Evolutionary conservation across 2,888 invertebrate species (phyloP).

Genomic region (Agrilus mali): DNA sequence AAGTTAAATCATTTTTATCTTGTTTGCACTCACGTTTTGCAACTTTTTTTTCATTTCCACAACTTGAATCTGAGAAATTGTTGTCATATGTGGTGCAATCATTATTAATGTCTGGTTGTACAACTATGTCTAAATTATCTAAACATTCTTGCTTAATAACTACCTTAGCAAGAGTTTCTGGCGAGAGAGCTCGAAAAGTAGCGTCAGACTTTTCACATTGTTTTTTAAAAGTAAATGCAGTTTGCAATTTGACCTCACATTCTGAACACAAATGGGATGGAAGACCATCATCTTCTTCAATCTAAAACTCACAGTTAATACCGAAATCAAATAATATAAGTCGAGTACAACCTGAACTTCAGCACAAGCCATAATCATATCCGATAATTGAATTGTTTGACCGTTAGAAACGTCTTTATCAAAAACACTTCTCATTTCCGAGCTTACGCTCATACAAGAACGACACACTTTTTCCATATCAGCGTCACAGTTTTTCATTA

Average conservation of each 20-base stretch:
- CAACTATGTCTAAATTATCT: conserved; percentile 17
- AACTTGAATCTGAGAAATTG: conserved; percentile 15
- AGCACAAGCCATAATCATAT: conserved; percentile 33
- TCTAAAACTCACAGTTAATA: conserved; percentile 14
- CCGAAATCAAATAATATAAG: neutral
- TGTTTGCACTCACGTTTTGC: conserved; percentile 14
- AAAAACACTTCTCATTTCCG: conserved; percentile 31
- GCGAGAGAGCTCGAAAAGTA: conserved; percentile 22
- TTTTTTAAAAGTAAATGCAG: conserved; percentile 31
- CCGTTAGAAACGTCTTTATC: conserved; percentile 23
- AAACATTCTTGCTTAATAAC: conserved; percentile 13
- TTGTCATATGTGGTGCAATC: conserved; percentile 14
- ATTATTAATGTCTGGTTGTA: conserved; percentile 17
- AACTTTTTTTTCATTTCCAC: conserved; percentile 8
- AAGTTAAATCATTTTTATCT: conserved; percentile 19
- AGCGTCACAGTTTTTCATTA: conserved; percentile 16
- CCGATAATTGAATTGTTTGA: conserved; percentile 25
- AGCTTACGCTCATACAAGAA: conserved; percentile 29
- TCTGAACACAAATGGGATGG: conserved; percentile 27
- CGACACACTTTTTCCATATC: conserved; percentile 32
- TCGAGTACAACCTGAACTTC: conserved; percentile 26
- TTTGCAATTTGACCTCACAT: conserved; percentile 29
- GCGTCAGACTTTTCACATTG: conserved; percentile 32
- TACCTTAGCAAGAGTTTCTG: conserved; percentile 6
- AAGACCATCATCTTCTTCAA: conserved; percentile 28